phyloP scores from a whole-genome alignment of 2,113 vertebrate genomes.

The Mus musculus region DNA sequence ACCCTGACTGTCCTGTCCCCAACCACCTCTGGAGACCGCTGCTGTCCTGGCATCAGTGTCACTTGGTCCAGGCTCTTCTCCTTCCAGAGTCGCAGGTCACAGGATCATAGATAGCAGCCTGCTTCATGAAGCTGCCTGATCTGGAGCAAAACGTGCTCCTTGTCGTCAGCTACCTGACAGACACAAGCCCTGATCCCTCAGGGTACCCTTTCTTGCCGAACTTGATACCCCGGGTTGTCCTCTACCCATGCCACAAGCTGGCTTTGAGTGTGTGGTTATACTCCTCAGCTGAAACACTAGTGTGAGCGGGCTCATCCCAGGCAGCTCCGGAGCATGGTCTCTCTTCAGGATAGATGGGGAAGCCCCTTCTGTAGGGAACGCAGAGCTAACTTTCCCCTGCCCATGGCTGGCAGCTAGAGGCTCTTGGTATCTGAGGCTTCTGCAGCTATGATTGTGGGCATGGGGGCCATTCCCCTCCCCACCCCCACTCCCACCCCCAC shows the following conservation, averaged over 20 bases:
- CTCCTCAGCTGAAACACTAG: background rate
- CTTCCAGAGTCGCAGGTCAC: background rate
- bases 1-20: fast-evolving
- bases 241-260: background rate
- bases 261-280: background rate
- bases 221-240: no score
- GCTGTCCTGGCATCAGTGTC: background rate
- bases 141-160: background rate
- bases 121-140: background rate
- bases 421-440: background rate
- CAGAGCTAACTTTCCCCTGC: no score
- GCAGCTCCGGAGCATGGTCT: fast-evolving
- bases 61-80: background rate
- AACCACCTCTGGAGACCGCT: background rate
- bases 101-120: background rate
- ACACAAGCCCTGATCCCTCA: background rate
- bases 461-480: background rate
- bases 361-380: background rate
- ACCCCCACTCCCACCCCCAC: background rate
- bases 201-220: background rate
- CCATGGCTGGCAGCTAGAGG: background rate
- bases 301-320: background rate
- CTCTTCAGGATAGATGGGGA: fast-evolving
- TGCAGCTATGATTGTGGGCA: fast-evolving
- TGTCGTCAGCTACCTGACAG: background rate